These are phyloP conservation scores for Xestia rhomboidea DNA, from an alignment of 2,888 invertebrate genomes.

Conservation along the genomic window DNA sequence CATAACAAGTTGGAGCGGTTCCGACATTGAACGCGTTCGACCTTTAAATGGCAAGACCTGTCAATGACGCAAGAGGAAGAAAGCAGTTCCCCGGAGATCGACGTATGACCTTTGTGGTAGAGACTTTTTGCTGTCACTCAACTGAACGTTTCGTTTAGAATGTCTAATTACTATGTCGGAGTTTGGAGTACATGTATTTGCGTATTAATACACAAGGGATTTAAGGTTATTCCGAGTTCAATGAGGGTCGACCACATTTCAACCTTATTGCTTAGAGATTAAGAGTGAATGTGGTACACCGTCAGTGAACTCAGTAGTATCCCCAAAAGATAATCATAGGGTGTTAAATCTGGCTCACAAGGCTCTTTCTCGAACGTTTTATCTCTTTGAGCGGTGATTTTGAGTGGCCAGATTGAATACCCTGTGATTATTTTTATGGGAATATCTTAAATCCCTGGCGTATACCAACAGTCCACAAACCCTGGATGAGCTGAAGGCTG, in stretches of 20 bases:
- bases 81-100: constrained; percentile 26
- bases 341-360: not conserved
- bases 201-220: not conserved
- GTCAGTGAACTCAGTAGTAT: too few relatives aligned
- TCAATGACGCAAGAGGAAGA: constrained; percentile 54
- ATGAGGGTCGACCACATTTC: too few relatives aligned
- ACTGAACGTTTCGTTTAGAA: constrained; percentile 29
- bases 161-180: not conserved
- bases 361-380: not conserved
- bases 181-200: not conserved
- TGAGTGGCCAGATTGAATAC: not conserved
- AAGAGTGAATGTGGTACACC: too few relatives aligned
- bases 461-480: not conserved
- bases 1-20: constrained; percentile 20
- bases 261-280: too few relatives aligned
- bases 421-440: not conserved
- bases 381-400: not conserved
- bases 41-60: constrained; percentile 43
- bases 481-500: not conserved
- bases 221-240: too few relatives aligned
- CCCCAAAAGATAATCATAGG: too few relatives aligned
- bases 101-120: constrained; percentile 45
- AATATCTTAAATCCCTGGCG: not conserved
- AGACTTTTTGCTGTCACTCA: constrained; percentile 6
- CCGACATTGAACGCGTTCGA: constrained; percentile 41